Evolutionary conservation across 2,113 vertebrate genomes (phyloP).

Genomic region (Hippocampus barbouri): DNA sequence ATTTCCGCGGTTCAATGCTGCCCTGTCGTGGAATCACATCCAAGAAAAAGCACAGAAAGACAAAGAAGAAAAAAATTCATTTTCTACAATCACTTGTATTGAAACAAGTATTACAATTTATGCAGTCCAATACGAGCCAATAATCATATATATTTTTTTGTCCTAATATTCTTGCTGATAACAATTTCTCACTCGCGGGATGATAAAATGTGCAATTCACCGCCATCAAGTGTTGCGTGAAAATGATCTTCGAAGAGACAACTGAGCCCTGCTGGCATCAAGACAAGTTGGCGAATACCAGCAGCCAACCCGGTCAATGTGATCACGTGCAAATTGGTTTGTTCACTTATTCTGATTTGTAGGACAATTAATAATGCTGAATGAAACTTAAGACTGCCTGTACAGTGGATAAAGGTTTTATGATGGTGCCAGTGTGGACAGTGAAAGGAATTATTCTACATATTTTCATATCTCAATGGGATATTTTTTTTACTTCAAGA

Average conservation of each 20-base stretch:
- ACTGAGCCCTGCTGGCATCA: slow-evolving; percentile 34
- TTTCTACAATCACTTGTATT: neutral
- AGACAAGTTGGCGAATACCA: slow-evolving; percentile 37
- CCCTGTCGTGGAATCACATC: neutral
- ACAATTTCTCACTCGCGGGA: neutral
- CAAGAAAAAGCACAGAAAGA: neutral
- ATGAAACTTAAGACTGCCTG: no score
- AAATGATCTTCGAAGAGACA: slow-evolving; percentile 35
- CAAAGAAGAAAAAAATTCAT: neutral
- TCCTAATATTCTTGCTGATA: neutral
- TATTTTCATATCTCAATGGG: no score
- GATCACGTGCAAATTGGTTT: slow-evolving; percentile 30
- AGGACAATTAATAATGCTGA: no score
- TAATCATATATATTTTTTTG: neutral
- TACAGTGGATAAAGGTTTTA: no score
- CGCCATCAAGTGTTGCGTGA: slow-evolving; percentile 16
- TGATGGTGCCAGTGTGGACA: no score
- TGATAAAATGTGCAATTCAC: slow-evolving; percentile 5
- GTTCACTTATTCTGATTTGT: no score
- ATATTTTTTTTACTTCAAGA: no score
- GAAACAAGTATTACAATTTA: neutral
- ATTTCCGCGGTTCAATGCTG: neutral
- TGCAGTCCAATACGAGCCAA: neutral
- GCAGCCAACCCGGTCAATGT: slow-evolving; percentile 53
- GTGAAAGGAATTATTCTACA: no score